These are phyloP conservation scores for Lymantria dispar DNA, from an alignment of 2,888 invertebrate species.

Conservation along the genomic window DNA sequence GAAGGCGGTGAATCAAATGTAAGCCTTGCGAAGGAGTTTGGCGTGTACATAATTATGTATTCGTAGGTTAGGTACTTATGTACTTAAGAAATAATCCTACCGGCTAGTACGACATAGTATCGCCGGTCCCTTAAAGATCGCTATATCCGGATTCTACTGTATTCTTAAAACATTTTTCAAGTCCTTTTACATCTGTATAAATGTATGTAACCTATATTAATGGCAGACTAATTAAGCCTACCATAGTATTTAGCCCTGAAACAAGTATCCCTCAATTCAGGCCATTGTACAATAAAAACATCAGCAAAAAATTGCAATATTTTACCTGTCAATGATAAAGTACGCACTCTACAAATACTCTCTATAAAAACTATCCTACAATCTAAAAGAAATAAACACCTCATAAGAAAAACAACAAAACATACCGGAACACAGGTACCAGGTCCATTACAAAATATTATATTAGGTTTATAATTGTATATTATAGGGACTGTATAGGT, in stretches of 20 bases:
- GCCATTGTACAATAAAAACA: slow-evolving; percentile 96
- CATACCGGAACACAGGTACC: slow-evolving; percentile 98
- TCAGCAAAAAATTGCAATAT: slow-evolving; percentile 93
- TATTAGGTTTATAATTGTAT: slow-evolving; percentile 87
- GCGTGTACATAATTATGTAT: too few relatives aligned
- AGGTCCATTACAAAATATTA: slow-evolving; percentile 96
- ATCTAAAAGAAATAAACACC: slow-evolving; percentile 85
- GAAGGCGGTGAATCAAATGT: too few relatives aligned
- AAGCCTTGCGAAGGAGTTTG: too few relatives aligned
- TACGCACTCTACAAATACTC: slow-evolving; percentile 96
- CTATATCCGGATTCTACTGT: too few relatives aligned
- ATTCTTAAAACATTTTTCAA: too few relatives aligned
- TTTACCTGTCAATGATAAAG: slow-evolving; percentile 93
- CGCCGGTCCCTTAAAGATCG: too few relatives aligned
- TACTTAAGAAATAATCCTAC: too few relatives aligned
- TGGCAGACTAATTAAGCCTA: slow-evolving; percentile 80
- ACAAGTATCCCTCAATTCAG: slow-evolving; percentile 85
- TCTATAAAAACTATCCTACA: slow-evolving; percentile 95
- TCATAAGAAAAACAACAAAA: slow-evolving; percentile 87
- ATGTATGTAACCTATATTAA: too few relatives aligned
- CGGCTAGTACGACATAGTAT: too few relatives aligned
- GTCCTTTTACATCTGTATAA: too few relatives aligned
- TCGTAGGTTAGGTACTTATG: too few relatives aligned
- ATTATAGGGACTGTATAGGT: slow-evolving; percentile 86
- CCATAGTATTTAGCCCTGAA: slow-evolving; percentile 90